Evolutionary conservation across 2,888 invertebrate species (phyloP).

Genomic region (Palloptera scutellata): DNA sequence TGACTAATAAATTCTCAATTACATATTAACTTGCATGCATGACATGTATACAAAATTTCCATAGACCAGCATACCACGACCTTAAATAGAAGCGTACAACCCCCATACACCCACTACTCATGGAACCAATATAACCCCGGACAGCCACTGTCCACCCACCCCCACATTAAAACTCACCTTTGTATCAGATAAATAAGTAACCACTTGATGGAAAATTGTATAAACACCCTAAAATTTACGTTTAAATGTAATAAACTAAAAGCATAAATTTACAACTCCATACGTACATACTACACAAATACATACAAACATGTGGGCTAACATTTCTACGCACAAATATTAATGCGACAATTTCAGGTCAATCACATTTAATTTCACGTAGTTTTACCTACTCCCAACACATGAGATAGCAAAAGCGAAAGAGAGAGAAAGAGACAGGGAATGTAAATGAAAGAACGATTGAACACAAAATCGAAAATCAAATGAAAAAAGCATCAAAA

Average conservation of each 20-base stretch:
- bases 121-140: background rate
- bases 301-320: background rate
- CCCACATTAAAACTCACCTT: conserved; percentile 7
- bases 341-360: conserved; percentile 25
- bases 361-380: conserved; percentile 23
- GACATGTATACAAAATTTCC: conserved; percentile 6
- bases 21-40: conserved; percentile 38
- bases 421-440: too few species aligned
- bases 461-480: conserved; percentile 19
- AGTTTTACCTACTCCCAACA: conserved; percentile 14
- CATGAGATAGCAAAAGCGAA: too few species aligned
- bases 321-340: background rate
- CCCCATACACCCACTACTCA: background rate
- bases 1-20: conserved; percentile 59
- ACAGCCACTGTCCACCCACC: background rate
- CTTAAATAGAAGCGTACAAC: background rate
- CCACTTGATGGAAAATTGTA: background rate
- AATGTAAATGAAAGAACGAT: background rate
- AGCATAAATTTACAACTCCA: conserved; percentile 27
- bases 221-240: background rate
- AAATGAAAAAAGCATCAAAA: conserved; percentile 20
- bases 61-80: background rate
- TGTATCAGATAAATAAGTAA: conserved; percentile 5
- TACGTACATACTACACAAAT: background rate
- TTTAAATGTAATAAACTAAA: conserved; percentile 25